A percentile compares a stretch with the other conserved stretches of the same genome.
Conservation (phyloP, 1,140 invertebrate species). For the Scaptodrosophila lebanonensis region DNA sequence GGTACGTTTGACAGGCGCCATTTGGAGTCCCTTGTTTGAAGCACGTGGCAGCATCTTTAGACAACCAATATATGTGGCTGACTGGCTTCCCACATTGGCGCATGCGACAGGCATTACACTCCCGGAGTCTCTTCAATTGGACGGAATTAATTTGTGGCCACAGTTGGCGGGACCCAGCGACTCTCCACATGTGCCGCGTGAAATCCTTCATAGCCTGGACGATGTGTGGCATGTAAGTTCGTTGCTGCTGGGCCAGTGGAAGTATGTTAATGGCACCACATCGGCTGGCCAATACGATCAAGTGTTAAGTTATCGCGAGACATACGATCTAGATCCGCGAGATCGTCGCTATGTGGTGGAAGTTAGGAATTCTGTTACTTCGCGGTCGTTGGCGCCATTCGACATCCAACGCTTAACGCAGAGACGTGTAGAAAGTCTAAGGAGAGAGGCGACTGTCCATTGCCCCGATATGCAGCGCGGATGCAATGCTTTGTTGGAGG, state of each 20-base stretch:
- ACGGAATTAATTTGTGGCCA: slow-evolving; percentile 86
- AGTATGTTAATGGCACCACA: slow-evolving; percentile 83
- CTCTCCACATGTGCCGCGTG: slow-evolving; percentile 78
- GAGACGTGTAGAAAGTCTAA: slow-evolving; percentile 69
- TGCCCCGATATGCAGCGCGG: slow-evolving; percentile 49
- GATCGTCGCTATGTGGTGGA: slow-evolving; percentile 76
- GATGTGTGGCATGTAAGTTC: slow-evolving; percentile 81
- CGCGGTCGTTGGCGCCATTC: slow-evolving; percentile 25
- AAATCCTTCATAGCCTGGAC: slow-evolving; percentile 86
- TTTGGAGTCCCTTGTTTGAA: slow-evolving; percentile 85
- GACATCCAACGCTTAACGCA: slow-evolving; percentile 41
- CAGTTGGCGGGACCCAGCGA: slow-evolving; percentile 76
- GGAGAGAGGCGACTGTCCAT: slow-evolving; percentile 77
- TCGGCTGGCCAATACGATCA: slow-evolving; percentile 77
- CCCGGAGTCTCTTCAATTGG: slow-evolving; percentile 76
- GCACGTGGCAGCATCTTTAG: slow-evolving; percentile 81
- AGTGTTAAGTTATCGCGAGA: slow-evolving; percentile 76
- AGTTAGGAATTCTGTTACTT: slow-evolving; percentile 78
- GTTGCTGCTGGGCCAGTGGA: slow-evolving; percentile 84
- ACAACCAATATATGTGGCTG: slow-evolving; percentile 88
- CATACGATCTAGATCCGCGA: slow-evolving; percentile 51
- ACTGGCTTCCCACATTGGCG: slow-evolving; percentile 92
- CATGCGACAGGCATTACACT: slow-evolving; percentile 78
- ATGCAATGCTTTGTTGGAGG: slow-evolving; percentile 78
- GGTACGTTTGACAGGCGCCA: slow-evolving; percentile 84